phyloP scores from a whole-genome alignment of 2,888 invertebrate species.

The Himalopsyche japonica region DNA sequence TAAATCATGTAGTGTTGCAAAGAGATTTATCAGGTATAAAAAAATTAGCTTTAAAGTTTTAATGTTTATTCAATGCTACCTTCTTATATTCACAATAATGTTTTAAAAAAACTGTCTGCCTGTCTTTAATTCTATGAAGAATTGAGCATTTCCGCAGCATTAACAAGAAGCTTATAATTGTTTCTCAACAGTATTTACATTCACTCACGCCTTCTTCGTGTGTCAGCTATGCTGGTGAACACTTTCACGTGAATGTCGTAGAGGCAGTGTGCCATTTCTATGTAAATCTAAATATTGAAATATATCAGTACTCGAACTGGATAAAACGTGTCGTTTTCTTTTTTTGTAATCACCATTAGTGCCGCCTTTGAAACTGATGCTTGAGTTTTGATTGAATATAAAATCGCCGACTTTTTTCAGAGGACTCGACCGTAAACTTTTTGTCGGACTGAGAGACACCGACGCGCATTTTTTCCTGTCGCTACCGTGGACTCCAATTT shows the following conservation, averaged over 20 bases:
- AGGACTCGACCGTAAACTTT: constrained; percentile 48
- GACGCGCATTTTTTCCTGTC: constrained; percentile 38
- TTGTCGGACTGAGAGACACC: constrained; percentile 45
- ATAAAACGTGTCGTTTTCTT: constrained; percentile 4
- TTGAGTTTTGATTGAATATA: constrained; percentile 44
- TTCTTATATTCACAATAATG: no score
- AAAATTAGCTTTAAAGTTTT: no score
- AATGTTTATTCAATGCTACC: no score
- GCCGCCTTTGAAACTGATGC: constrained; percentile 24
- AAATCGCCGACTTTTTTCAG: constrained; percentile 53
- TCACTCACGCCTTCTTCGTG: not conserved
- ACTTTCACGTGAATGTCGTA: not conserved
- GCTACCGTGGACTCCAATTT: constrained; percentile 23
- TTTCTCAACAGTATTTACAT: not conserved
- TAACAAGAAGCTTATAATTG: not conserved
- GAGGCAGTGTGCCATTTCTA: constrained; percentile 24
- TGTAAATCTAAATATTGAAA: constrained; percentile 38
- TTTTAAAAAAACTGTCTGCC: no score
- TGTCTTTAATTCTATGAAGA: not conserved
- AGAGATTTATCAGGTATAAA: no score
- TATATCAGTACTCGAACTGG: constrained; percentile 24
- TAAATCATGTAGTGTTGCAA: no score
- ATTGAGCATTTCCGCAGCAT: not conserved
- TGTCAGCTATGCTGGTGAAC: not conserved
- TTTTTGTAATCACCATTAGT: constrained; percentile 12